phyloP scores from a whole-genome alignment of 2,797 vertebrate species.

The Emydoidea blandingii region DNA sequence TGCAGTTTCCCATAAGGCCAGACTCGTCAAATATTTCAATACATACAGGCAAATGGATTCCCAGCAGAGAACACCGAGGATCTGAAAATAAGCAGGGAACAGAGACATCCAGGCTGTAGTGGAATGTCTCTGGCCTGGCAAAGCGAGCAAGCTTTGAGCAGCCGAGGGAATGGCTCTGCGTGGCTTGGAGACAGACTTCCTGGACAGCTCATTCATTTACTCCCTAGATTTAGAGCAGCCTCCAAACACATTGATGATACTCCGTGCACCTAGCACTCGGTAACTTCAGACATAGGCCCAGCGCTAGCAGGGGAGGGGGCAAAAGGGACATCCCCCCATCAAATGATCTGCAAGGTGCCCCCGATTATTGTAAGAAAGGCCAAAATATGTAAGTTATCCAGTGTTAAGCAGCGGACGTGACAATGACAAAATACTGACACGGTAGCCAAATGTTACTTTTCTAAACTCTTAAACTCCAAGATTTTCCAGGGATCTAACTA shows the following conservation, averaged over 20 bases:
- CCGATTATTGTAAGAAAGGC: background rate
- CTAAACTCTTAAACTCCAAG: background rate
- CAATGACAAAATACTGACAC: background rate
- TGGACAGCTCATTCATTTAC: background rate
- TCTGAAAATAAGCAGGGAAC: background rate
- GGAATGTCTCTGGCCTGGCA: background rate
- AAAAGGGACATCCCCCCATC: background rate
- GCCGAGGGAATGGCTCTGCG: background rate
- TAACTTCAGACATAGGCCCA: background rate
- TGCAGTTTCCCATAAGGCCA: background rate
- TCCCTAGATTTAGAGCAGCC: constrained; percentile 13
- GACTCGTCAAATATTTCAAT: background rate
- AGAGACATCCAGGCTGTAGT: constrained; percentile 21
- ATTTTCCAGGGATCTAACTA: background rate
- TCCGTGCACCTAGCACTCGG: background rate
- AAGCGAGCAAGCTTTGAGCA: background rate
- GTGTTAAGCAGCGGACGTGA: rapidly evolving
- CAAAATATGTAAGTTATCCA: background rate
- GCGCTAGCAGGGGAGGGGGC: background rate
- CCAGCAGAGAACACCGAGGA: rapidly evolving
- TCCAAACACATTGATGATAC: background rate
- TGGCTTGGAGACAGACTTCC: background rate
- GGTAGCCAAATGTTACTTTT: background rate
- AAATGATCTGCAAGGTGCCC: background rate
- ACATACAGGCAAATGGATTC: rapidly evolving